A percentile compares a stretch with the other conserved stretches of the same genome.
phyloP scores from a whole-genome alignment of 2,113 vertebrate genomes.

The Lampris megalopsis region DNA sequence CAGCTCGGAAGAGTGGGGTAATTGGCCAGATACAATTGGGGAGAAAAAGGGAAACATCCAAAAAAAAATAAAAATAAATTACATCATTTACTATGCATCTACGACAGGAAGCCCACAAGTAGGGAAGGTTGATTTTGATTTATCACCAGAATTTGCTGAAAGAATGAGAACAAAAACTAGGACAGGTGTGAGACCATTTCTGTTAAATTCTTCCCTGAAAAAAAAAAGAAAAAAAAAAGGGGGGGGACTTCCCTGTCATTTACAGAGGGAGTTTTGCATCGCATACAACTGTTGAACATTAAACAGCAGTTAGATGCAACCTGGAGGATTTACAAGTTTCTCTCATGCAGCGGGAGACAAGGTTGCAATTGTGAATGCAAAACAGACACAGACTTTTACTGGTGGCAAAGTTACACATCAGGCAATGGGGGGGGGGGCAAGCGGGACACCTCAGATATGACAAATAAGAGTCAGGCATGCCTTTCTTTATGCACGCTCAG shows the following conservation, averaged over 20 bases:
- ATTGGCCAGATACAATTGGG: too few relatives aligned
- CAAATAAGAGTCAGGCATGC: conserved; percentile 42
- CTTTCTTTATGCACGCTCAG: too few relatives aligned
- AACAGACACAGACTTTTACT: conserved; percentile 11
- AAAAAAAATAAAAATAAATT: too few relatives aligned
- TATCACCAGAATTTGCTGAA: not conserved
- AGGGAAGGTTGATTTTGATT: too few relatives aligned
- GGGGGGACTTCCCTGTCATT: not conserved
- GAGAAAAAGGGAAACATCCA: too few relatives aligned
- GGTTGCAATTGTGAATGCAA: conserved; percentile 50
- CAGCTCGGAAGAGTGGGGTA: too few relatives aligned
- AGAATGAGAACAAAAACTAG: conserved; percentile 8
- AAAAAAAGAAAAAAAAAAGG: not conserved
- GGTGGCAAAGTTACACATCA: not conserved
- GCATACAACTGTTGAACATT: conserved; percentile 18
- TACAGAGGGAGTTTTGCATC: conserved; percentile 24
- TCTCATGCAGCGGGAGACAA: conserved; percentile 18
- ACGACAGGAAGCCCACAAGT: too few relatives aligned
- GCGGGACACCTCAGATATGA: conserved; percentile 7
- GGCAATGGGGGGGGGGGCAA: conserved; percentile 38
- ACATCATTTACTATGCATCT: too few relatives aligned
- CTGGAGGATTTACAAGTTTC: conserved; percentile 27
- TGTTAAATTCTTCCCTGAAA: not conserved
- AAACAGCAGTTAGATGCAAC: conserved; percentile 43
- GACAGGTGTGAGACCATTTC: not conserved